These are phyloP conservation scores for Etheostoma cragini DNA, from an alignment of 2,113 vertebrate genomes.

Conservation along the genomic window DNA sequence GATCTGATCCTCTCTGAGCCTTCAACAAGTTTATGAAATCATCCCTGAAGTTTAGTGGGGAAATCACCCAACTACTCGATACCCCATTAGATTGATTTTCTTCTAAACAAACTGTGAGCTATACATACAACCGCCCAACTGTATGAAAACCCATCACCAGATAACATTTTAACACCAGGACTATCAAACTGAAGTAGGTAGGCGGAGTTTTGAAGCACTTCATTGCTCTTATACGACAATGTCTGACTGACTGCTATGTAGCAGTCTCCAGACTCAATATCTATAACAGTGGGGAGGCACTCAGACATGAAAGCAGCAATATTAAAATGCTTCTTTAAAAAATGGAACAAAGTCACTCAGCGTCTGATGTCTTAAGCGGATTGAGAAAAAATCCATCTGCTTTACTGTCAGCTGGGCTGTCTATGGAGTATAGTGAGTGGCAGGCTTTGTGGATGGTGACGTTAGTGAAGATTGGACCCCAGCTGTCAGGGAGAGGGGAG, in stretches of 20 bases:
- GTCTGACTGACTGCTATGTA: conserved; percentile 61
- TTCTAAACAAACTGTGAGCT: neutral
- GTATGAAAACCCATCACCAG: neutral
- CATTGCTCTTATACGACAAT: conserved; percentile 54
- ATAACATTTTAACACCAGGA: conserved; percentile 20
- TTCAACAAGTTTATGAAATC: neutral
- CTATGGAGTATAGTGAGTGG: conserved; percentile 62
- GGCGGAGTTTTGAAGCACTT: conserved; percentile 45
- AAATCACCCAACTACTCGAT: neutral
- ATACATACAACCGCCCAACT: neutral
- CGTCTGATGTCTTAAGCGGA: conserved; percentile 85
- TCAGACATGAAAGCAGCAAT: conserved; percentile 80
- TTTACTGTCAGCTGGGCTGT: conserved; percentile 79
- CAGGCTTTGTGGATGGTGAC: conserved; percentile 64
- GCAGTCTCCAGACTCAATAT: conserved; percentile 69
- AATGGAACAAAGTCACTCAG: conserved; percentile 78
- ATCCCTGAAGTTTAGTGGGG: neutral
- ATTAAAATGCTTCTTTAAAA: conserved; percentile 83
- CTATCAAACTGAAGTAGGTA: conserved; percentile 30
- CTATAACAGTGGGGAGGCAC: conserved; percentile 77
- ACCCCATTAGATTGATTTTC: neutral
- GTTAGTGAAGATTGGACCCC: conserved; percentile 67
- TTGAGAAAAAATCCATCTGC: conserved; percentile 84
- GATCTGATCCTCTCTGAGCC: neutral
- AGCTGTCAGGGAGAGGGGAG: conserved; percentile 62